Base-by-base conservation (phyloP, 1,140 invertebrate genomes). In the Stegodyphus dumicola region DNA sequence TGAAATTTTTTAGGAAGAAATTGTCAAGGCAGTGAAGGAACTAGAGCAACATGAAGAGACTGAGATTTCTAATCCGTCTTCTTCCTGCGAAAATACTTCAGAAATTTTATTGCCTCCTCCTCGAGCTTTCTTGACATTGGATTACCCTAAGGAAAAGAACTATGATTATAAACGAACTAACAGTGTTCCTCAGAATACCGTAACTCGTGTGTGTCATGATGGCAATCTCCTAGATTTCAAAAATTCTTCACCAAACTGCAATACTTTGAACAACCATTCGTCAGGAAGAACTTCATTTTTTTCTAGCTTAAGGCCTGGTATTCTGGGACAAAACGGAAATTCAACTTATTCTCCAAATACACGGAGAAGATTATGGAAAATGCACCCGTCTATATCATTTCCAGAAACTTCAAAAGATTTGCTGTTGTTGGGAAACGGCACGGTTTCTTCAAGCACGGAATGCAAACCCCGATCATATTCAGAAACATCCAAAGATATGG, bases 361-460 rank as follows among this genome's bases (percentile, higher is more conserved):
- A n/a, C 67, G 64, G 49, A 53, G 73, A 18, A 53, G 73, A 17
- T 48, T 85, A 54, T 85, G 81, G 81, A 51, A 56, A 13, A 76
- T 85, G 81, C 81, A 85, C 11, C 81, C 73, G n/a, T 85, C 81
- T 49, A 69, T 85, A 54, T 85, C 81, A 54, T 85, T 85, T n/a
- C 81, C 81, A 17, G 81, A 85, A 75, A 85, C 81, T 5, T 77
- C 81, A 6, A 85, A 85, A 69, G 81, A 85, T n/a, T 75, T 85
- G 48, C 65, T 69, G 17, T 56, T 76, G 33, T 56, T 85, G n/a
- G 52, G 81, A 10, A 76, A 15, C 33, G 3, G 3, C 3, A 3
- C 33, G 33, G 33, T 33, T 33, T 33, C 33, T 33, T 33, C 33
- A 33, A 33, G 33, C 33, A 33, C 33, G 33, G 33, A 33, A 33